phyloP scores from a whole-genome alignment of 1,140 invertebrate genomes.

The Drosophila truncata region DNA sequence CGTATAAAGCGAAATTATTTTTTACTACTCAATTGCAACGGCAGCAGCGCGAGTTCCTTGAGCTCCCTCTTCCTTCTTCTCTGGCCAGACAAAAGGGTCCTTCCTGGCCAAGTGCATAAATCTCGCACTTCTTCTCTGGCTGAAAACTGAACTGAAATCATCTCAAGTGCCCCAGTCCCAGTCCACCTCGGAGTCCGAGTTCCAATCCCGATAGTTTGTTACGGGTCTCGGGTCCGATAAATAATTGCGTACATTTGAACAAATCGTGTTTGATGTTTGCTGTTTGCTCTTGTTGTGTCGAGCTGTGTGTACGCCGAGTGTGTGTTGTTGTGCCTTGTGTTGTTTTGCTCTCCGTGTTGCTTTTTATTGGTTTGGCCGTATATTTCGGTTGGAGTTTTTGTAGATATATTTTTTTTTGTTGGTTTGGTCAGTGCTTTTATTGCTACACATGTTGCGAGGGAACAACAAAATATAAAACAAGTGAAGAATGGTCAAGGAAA shows the following conservation, averaged over 20 bases:
- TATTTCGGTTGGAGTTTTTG: constrained; percentile 55
- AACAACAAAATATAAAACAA: constrained; percentile 61
- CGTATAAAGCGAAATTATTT: constrained; percentile 79
- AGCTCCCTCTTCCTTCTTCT: constrained; percentile 26
- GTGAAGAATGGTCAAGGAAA: constrained; percentile 8
- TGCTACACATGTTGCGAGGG: constrained; percentile 80
- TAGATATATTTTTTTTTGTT: constrained; percentile 40
- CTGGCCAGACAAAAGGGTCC: constrained; percentile 49
- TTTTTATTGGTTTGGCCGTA: constrained; percentile 56
- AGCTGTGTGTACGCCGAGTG: constrained; percentile 29
- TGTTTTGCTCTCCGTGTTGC: constrained; percentile 40
- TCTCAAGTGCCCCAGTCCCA: constrained; percentile 37
- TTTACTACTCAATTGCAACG: constrained; percentile 82
- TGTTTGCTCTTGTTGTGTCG: constrained; percentile 68
- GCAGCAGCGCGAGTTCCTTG: constrained; percentile 45
- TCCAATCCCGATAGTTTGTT: constrained; percentile 56
- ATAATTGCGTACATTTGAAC: constrained; percentile 84
- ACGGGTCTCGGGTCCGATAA: constrained; percentile 65
- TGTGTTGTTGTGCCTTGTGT: constrained; percentile 26
- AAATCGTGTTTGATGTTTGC: constrained; percentile 85
- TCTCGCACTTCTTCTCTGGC: constrained; percentile 35
- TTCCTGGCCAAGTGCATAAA: constrained; percentile 58
- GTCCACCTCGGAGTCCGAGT: constrained; percentile 26
- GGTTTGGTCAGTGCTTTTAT: constrained; percentile 74
- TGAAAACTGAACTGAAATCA: constrained; percentile 23